A percentile compares a stretch with the other conserved stretches of the same genome.
Evolutionary conservation across 2,113 vertebrate species (phyloP).

Genomic region (Brachyhypopomus occidentalis): DNA sequence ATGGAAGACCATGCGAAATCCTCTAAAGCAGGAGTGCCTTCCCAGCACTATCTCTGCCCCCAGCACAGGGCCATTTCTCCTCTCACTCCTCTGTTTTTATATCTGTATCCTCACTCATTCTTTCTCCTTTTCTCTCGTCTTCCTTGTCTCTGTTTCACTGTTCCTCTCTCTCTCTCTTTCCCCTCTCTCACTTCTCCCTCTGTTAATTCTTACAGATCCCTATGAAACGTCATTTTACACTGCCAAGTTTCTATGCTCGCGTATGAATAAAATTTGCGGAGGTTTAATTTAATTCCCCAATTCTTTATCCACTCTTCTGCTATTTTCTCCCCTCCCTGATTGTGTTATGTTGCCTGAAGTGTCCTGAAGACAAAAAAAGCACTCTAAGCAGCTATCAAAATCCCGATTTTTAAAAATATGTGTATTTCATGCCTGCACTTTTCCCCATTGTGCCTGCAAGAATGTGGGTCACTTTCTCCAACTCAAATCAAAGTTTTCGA

Average conservation of each 20-base stretch:
- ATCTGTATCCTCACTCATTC: constrained; percentile 24
- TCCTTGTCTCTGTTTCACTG: constrained; percentile 8
- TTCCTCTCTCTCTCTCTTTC: constrained; percentile 25
- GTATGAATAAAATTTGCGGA: constrained; percentile 52
- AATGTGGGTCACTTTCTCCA: constrained; percentile 76
- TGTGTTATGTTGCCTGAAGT: constrained; percentile 60
- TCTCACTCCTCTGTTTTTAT: constrained; percentile 19
- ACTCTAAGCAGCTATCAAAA: constrained; percentile 75
- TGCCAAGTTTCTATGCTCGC: constrained; percentile 64
- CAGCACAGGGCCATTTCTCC: constrained; percentile 61
- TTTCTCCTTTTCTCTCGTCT: constrained; percentile 36
- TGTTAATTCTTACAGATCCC: constrained; percentile 60
- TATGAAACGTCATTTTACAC: constrained; percentile 69
- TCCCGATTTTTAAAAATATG: constrained; percentile 59
- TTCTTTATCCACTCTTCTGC: constrained; percentile 37
- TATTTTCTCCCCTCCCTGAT: constrained; percentile 56
- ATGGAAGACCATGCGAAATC: constrained; percentile 74
- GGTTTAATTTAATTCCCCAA: constrained; percentile 66
- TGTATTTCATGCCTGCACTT: constrained; percentile 52
- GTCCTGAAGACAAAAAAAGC: constrained; percentile 66
- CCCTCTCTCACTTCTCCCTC: constrained; percentile 42
- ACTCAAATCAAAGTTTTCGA: constrained; percentile 69
- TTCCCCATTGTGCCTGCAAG: constrained; percentile 61
- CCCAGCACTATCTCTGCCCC: constrained; percentile 73
- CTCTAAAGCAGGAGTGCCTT: constrained; percentile 74